Percentiles rank a stretch among this genome's conserved stretches.
Evolutionary conservation across 2,113 vertebrate species (phyloP).

Genomic region (Oreocharis arfaki): DNA sequence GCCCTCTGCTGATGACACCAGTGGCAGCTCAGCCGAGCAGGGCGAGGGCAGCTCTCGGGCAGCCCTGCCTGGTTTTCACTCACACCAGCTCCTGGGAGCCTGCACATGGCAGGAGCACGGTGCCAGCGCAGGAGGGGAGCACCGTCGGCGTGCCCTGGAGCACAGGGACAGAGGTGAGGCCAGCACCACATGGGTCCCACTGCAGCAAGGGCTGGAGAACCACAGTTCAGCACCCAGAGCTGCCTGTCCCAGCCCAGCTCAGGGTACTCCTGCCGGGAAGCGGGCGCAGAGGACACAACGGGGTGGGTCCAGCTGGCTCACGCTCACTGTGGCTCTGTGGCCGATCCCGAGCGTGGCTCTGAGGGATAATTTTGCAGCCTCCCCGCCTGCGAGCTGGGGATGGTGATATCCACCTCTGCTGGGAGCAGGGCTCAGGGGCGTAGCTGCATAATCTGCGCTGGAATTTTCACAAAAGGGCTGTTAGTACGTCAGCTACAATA

Average conservation of each 20-base stretch:
- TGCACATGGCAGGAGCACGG: not conserved
- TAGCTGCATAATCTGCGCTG: not conserved
- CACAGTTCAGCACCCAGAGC: fast-evolving
- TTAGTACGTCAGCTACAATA: not conserved
- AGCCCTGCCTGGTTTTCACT: not conserved
- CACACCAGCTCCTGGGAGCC: not conserved
- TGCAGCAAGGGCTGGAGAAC: not conserved
- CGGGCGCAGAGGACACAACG: not conserved
- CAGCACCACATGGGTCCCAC: not conserved
- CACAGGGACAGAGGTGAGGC: fast-evolving
- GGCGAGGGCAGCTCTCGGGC: not conserved
- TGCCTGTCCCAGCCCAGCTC: not conserved
- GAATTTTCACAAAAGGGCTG: not conserved
- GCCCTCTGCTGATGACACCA: not conserved
- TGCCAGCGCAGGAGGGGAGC: not conserved
- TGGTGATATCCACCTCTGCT: not conserved
- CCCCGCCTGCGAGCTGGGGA: fast-evolving
- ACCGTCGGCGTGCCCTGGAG: not conserved
- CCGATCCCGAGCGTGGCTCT: not conserved
- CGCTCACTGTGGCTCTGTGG: fast-evolving
- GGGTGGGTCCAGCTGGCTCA: not conserved
- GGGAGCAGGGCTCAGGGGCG: not conserved
- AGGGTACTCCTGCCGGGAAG: not conserved
- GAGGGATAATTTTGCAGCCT: not conserved
- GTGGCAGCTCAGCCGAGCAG: not conserved